These are phyloP conservation scores for Cetoscarus ocellatus DNA, from an alignment of 2,797 vertebrate genomes.

Conservation along the genomic window DNA sequence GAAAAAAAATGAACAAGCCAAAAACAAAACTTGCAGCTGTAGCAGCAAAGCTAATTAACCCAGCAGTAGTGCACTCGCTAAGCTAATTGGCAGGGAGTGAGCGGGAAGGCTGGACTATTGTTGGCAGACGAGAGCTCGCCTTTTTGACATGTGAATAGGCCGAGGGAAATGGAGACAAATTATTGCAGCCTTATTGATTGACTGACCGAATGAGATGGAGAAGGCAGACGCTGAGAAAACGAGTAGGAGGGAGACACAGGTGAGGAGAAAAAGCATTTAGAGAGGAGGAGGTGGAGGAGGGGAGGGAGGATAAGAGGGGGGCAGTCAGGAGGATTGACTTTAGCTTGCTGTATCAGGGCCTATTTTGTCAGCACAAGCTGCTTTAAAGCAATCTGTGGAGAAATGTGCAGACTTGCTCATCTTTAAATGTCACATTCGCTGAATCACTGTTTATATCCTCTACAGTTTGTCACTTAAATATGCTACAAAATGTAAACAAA, in stretches of 20 bases:
- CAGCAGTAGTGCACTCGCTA: conserved; percentile 17
- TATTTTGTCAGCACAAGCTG: conserved; percentile 24
- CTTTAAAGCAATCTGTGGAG: conserved; percentile 5
- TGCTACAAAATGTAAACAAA: background rate
- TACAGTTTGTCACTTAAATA: background rate
- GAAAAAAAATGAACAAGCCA: conserved; percentile 4
- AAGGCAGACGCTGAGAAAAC: conserved; percentile 13
- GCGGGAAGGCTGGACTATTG: conserved; percentile 46
- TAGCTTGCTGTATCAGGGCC: conserved; percentile 16
- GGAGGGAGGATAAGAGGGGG: background rate
- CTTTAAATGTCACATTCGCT: conserved; percentile 20
- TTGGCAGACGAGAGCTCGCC: conserved; percentile 5
- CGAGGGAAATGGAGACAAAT: conserved; percentile 56
- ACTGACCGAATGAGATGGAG: conserved; percentile 43
- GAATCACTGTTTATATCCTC: conserved; percentile 22
- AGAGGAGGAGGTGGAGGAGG: conserved; percentile 1
- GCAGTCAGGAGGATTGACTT: conserved; percentile 15
- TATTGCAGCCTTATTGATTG: conserved; percentile 48
- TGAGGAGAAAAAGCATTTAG: conserved; percentile 2
- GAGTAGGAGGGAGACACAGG: conserved; percentile 21
- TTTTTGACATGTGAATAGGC: conserved; percentile 40
- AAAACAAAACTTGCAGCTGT: background rate
- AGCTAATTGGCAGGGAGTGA: conserved; percentile 33
- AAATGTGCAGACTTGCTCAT: conserved; percentile 3
- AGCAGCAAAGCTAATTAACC: conserved; percentile 40